Evolutionary conservation across 2,888 invertebrate genomes (phyloP).

Genomic region (Spialia ferax): DNA sequence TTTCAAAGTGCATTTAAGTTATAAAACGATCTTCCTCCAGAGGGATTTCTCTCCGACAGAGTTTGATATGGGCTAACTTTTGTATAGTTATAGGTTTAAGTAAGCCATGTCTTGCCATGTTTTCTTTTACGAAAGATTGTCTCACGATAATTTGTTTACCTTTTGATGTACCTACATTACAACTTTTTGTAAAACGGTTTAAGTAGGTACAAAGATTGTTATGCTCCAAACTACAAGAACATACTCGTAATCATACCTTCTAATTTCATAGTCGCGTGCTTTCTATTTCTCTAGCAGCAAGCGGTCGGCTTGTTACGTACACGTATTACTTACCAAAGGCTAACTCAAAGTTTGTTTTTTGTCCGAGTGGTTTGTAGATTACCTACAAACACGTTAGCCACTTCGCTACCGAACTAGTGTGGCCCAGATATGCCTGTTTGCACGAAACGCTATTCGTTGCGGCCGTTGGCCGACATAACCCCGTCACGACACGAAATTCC

Average conservation of each 20-base stretch:
- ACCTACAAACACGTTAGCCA: constrained; percentile 21
- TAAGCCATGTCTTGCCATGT: no score
- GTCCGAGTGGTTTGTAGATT: constrained; percentile 21
- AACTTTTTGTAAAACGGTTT: no score
- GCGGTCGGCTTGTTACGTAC: neutral
- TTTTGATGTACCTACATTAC: no score
- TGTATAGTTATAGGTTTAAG: no score
- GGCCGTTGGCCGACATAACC: constrained; percentile 56
- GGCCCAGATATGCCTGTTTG: constrained; percentile 67
- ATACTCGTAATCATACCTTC: neutral
- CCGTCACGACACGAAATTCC: constrained; percentile 44
- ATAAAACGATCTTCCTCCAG: no score
- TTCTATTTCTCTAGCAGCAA: neutral
- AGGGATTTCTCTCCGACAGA: no score
- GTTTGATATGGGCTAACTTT: no score
- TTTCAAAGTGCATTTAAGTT: no score
- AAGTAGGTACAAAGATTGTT: no score
- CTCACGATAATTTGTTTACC: no score
- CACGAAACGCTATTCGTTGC: constrained; percentile 66
- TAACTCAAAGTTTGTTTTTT: constrained; percentile 14
- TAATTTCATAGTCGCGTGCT: neutral
- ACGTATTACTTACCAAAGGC: constrained; percentile 1
- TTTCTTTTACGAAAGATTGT: no score
- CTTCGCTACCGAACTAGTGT: constrained; percentile 48
- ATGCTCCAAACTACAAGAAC: neutral